Conservation (phyloP, 1,140 invertebrate species). For the Eumaeus atala region DNA sequence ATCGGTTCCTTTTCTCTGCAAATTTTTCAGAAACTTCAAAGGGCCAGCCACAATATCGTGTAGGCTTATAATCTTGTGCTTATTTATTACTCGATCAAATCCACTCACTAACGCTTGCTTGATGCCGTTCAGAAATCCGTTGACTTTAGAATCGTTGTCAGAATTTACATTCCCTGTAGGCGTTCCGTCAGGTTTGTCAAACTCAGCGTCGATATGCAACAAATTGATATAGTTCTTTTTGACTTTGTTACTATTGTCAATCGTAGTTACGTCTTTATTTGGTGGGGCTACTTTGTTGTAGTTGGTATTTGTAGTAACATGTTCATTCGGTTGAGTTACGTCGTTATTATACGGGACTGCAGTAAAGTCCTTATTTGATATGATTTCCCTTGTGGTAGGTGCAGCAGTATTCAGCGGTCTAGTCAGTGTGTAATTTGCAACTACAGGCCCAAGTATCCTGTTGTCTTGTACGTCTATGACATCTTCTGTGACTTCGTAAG, state of each 20-base stretch:
- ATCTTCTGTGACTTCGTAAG: conserved; percentile 46
- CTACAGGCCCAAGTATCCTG: conserved; percentile 30
- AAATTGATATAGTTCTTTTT: conserved; percentile 35
- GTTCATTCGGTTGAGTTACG: too few relatives aligned
- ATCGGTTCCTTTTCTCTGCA: background rate
- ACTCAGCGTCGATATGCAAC: conserved; percentile 36
- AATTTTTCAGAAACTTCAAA: conserved; percentile 21
- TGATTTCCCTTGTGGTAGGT: conserved; percentile 1
- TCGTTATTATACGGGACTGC: too few relatives aligned
- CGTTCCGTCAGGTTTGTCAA: conserved; percentile 20
- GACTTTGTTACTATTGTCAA: conserved; percentile 19
- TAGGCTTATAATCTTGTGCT: conserved; percentile 11
- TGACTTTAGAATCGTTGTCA: conserved; percentile 16
- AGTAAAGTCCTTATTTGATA: too few relatives aligned
- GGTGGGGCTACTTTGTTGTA: background rate
- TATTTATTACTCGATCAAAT: conserved; percentile 24
- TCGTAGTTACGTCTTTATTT: conserved; percentile 13
- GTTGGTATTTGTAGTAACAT: too few relatives aligned
- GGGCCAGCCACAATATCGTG: conserved; percentile 9
- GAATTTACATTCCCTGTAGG: conserved; percentile 10
- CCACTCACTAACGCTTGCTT: conserved; percentile 31
- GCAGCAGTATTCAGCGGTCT: conserved; percentile 30
- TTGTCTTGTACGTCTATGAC: conserved; percentile 40
- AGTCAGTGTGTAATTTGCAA: conserved; percentile 32
- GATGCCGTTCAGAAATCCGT: conserved; percentile 30